Evolutionary conservation across 2,113 vertebrate genomes (phyloP).

Genomic region (Silurus asotus): DNA sequence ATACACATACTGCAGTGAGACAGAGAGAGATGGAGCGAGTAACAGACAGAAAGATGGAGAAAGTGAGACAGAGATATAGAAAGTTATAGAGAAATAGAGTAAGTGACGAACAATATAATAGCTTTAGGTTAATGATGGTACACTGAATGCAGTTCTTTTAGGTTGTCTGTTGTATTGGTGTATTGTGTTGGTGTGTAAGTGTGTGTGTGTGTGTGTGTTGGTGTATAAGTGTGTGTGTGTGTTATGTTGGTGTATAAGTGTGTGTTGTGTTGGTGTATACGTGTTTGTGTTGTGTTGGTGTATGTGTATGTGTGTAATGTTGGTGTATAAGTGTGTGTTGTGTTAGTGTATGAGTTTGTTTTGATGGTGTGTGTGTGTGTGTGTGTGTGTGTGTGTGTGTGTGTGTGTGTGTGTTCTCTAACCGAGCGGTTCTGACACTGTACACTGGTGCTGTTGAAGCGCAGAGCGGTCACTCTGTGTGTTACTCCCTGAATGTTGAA

Average conservation of each 20-base stretch:
- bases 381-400: slow-evolving; percentile 8
- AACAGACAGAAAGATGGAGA: neutral
- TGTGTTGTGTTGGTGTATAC: neutral
- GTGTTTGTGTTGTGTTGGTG: neutral
- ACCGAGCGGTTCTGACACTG: slow-evolving; percentile 98
- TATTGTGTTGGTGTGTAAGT: neutral
- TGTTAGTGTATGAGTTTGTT: neutral
- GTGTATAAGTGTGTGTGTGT: neutral
- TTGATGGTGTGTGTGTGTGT: slow-evolving; percentile 11
- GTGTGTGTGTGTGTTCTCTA: slow-evolving; percentile 63
- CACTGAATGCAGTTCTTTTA: neutral
- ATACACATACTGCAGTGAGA: slow-evolving; percentile 84
- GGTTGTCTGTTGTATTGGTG: neutral
- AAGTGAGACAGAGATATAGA: neutral
- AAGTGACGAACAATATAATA: neutral
- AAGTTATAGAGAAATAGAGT: neutral
- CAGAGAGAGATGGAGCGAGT: slow-evolving; percentile 28
- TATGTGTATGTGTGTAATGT: neutral
- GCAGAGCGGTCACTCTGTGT: slow-evolving; percentile 86
- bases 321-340: neutral
- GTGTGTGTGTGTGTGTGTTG: neutral
- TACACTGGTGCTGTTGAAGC: slow-evolving; percentile 98
- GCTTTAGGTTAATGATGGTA: neutral
- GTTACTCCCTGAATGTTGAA: slow-evolving; percentile 90
- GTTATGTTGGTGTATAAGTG: neutral